phyloP scores from a whole-genome alignment of 1,140 invertebrate species.

The Cotesia glomerata region DNA sequence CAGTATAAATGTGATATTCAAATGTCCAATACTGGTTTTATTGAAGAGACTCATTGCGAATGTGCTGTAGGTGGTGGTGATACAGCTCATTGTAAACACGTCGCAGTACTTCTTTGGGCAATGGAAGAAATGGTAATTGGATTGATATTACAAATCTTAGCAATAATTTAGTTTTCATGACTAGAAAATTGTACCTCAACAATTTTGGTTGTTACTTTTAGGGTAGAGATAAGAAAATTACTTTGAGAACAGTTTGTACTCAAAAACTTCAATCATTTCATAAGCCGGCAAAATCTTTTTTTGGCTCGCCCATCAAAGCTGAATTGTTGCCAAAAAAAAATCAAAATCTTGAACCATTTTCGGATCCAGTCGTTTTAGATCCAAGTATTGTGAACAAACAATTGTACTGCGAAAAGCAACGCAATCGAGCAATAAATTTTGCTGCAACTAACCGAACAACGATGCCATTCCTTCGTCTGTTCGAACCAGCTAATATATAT shows the following conservation, averaged over 20 bases:
- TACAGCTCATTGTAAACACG: constrained; percentile 17
- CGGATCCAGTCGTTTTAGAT: constrained; percentile 11
- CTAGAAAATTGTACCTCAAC: not conserved
- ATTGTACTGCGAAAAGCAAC: not conserved
- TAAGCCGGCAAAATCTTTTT: not conserved
- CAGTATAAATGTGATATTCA: not conserved
- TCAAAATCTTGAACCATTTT: not conserved
- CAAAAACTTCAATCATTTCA: constrained; percentile 20
- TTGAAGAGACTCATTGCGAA: constrained; percentile 11
- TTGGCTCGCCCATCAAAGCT: constrained; percentile 19
- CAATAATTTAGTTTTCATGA: not conserved
- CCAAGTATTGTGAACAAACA: constrained; percentile 5
- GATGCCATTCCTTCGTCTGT: not conserved
- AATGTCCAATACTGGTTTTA: not conserved
- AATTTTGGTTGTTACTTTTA: not conserved
- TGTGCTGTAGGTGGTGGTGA: constrained; percentile 13
- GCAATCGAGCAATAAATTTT: constrained; percentile 4
- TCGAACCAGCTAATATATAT: not conserved
- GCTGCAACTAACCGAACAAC: not conserved
- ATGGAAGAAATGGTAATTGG: constrained; percentile 6
- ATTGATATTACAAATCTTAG: not conserved
- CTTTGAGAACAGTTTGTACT: constrained; percentile 9
- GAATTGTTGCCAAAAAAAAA: constrained; percentile 9
- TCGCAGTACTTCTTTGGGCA: constrained; percentile 12
- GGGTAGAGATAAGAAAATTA: constrained; percentile 13